Evolutionary conservation across 2,888 invertebrate genomes (phyloP).

Genomic region (Drosophila acutilabella): DNA sequence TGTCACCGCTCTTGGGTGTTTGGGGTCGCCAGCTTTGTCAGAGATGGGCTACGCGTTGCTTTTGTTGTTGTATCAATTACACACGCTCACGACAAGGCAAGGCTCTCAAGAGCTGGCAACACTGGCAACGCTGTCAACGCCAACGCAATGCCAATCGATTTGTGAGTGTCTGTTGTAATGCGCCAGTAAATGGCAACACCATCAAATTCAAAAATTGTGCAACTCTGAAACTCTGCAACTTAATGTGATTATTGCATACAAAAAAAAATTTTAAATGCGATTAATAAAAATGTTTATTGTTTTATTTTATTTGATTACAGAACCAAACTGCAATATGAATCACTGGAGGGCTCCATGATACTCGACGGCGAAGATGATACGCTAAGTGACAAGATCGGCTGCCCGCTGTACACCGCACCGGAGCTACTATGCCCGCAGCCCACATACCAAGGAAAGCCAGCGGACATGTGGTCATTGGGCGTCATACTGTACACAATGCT

Average conservation of each 20-base stretch:
- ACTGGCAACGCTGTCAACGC: constrained; percentile 41
- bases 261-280: constrained; percentile 30
- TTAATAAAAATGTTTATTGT: constrained; percentile 18
- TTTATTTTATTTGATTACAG: constrained; percentile 63
- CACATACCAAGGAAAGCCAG: constrained; percentile 83
- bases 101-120: constrained; percentile 46
- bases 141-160: constrained; percentile 76
- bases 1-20: constrained; percentile 75
- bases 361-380: constrained; percentile 82
- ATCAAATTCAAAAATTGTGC: constrained; percentile 47
- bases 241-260: constrained; percentile 50
- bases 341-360: constrained; percentile 84
- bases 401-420: constrained; percentile 84
- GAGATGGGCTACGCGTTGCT: constrained; percentile 35
- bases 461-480: constrained; percentile 84
- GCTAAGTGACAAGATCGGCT: constrained; percentile 84
- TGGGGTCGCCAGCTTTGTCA: constrained; percentile 70
- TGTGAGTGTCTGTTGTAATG: constrained; percentile 55
- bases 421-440: constrained; percentile 83
- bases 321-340: constrained; percentile 84
- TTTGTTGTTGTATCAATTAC: constrained; percentile 57
- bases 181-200: constrained; percentile 67
- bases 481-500: constrained; percentile 84
- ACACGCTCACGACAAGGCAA: constrained; percentile 47
- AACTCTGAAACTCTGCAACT: constrained; percentile 35